A percentile compares a stretch with the other conserved stretches of the same genome.
phyloP scores from a whole-genome alignment of 1,140 invertebrate species.

The Ephestia elutella region DNA sequence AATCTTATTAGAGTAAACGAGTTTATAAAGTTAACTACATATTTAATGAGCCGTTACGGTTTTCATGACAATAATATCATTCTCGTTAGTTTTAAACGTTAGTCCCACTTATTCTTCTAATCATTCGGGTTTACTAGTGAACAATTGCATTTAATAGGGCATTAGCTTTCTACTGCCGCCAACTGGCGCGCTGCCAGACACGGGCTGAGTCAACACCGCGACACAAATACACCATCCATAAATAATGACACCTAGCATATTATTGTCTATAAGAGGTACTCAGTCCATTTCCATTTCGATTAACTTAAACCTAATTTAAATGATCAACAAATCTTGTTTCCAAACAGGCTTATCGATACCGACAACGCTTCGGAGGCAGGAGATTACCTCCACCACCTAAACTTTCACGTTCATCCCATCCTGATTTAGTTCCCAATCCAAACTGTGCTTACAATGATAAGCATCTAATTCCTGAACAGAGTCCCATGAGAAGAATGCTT shows the following conservation, averaged over 20 bases:
- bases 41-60: too few species aligned
- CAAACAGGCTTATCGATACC: slow-evolving; percentile 70
- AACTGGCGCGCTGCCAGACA: slow-evolving; percentile 30
- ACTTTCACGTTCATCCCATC: slow-evolving; percentile 34
- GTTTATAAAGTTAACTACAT: too few species aligned
- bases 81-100: slow-evolving; percentile 5
- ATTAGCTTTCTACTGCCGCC: slow-evolving; percentile 28
- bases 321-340: slow-evolving; percentile 29
- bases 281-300: slow-evolving; percentile 5
- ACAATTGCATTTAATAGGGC: slow-evolving; percentile 36
- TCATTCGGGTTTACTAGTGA: slow-evolving; percentile 31
- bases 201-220: slow-evolving; percentile 30
- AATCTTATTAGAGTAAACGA: too few species aligned
- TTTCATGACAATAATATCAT: too few species aligned
- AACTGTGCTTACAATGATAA: slow-evolving; percentile 28
- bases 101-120: slow-evolving; percentile 21
- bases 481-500: slow-evolving; percentile 49
- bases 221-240: slow-evolving; percentile 25
- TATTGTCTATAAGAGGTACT: slow-evolving; percentile 12
- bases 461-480: slow-evolving; percentile 28
- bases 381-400: slow-evolving; percentile 48
- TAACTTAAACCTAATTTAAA: slow-evolving; percentile 11
- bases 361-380: slow-evolving; percentile 56
- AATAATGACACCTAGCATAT: slow-evolving; percentile 15
- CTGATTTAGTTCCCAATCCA: slow-evolving; percentile 39